Base-by-base conservation (phyloP, 2,797 vertebrate genomes). In the Acipenser ruthenus region DNA sequence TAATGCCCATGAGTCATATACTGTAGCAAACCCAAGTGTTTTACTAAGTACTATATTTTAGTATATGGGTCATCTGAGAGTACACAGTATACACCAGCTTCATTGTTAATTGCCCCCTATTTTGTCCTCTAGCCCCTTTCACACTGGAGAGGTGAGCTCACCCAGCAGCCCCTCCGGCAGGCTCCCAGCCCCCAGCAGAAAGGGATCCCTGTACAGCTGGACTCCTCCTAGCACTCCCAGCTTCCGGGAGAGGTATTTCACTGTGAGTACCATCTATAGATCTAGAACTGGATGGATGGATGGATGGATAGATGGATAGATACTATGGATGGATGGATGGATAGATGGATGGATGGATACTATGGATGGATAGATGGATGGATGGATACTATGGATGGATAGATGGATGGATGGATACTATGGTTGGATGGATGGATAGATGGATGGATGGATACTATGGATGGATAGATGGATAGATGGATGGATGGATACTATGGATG, bases 201-300 rank as follows among this genome's bases (percentile, higher is more conserved):
- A 94, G 81, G 87, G 86, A 50, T 95, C 92, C 0, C 71, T 95
- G 7, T 92, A 94, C 83, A 93, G 84, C 80, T 96, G 92, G 93
- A 96, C 93, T 0, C 91, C 94, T 1, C 93, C 94, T 0, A 95
- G 83, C 75, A 96, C 93, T 0, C 94, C 95, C 49, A 96, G 91
- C 80, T 97, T 96, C 87, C 91, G 90, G 0, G 94, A 97, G 81
- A 95, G 93, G 12, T 95, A 95, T 77, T 95, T 93, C 68, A 81
- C 93, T 72, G 94, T 98, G 78, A 93, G 93, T 84, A 37, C 23
- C 23, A 37, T 37, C 23, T 37, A 37, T 37, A 37, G 23, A 37
- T 37, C 23, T 37, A 37, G 23, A 37, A 53, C n/a, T 53, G 8
- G 51, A 53, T n/a, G n/a, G n/a, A n/a, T n/a, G 8, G 51, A n/a